Percentiles rank a stretch among this genome's conserved stretches.
These are phyloP conservation scores for Torymus aiolomorphi DNA, from an alignment of 2,888 invertebrate genomes.

Conservation along the genomic window DNA sequence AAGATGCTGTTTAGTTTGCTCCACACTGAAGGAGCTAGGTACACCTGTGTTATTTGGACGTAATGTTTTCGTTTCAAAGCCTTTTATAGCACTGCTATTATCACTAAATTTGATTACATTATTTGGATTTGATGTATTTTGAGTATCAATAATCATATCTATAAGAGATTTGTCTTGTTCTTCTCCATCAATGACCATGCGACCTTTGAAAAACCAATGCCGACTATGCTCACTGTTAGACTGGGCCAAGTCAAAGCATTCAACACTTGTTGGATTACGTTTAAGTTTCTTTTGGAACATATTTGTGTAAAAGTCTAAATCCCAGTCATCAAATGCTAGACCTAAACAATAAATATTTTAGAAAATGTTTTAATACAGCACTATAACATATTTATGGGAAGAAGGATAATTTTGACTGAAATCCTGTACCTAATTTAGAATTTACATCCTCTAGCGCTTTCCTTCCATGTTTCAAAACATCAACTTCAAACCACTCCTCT, in stretches of 20 bases:
- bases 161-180: slow-evolving; percentile 89
- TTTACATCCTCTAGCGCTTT: slow-evolving; percentile 89
- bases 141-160: slow-evolving; percentile 94
- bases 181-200: slow-evolving; percentile 88
- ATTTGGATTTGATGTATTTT: slow-evolving; percentile 89
- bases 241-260: slow-evolving; percentile 98
- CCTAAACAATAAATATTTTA: slow-evolving; percentile 76
- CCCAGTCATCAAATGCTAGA: slow-evolving; percentile 94
- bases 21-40: slow-evolving; percentile 79
- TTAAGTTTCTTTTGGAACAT: slow-evolving; percentile 89
- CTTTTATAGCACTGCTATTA: slow-evolving; percentile 96
- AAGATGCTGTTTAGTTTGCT: slow-evolving; percentile 85
- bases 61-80: slow-evolving; percentile 84
- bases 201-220: slow-evolving; percentile 98
- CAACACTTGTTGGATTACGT: slow-evolving; percentile 97
- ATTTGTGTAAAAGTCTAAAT: slow-evolving; percentile 92
- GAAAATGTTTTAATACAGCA: slow-evolving; percentile 13
- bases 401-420: neutral
- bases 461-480: slow-evolving; percentile 86
- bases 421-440: slow-evolving; percentile 80
- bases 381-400: neutral
- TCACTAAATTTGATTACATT: slow-evolving; percentile 98
- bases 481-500: slow-evolving; percentile 89
- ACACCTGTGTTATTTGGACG: slow-evolving; percentile 82
- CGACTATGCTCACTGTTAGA: slow-evolving; percentile 98